Conservation (phyloP, 2,888 invertebrate species). For the Teleogryllus oceanicus region DNA sequence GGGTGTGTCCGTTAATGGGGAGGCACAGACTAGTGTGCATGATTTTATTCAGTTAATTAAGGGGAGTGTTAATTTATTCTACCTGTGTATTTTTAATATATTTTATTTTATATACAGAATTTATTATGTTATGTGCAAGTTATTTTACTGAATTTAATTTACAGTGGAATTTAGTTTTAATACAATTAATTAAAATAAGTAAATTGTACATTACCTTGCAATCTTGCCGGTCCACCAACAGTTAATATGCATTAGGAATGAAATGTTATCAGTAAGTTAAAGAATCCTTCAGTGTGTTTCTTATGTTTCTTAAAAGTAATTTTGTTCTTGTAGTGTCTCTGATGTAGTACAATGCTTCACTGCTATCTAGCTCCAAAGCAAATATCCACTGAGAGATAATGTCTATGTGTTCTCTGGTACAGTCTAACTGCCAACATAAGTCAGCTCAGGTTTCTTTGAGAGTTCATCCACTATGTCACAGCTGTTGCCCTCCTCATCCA, state of each 20-base stretch:
- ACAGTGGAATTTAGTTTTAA: slow-evolving; percentile 1
- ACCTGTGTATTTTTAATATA: neutral
- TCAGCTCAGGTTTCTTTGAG: neutral
- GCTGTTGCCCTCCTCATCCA: slow-evolving; percentile 4
- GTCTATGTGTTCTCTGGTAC: slow-evolving; percentile 11
- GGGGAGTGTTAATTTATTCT: slow-evolving; percentile 6
- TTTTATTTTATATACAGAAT: slow-evolving; percentile 18
- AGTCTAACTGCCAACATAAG: neutral
- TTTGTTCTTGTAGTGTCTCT: slow-evolving; percentile 18
- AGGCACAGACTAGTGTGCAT: neutral
- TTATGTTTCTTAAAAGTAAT: slow-evolving; percentile 18
- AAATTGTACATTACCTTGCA: slow-evolving; percentile 1
- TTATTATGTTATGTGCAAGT: slow-evolving; percentile 1
- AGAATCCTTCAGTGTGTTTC: slow-evolving; percentile 12
- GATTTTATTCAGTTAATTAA: neutral
- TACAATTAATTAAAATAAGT: slow-evolving; percentile 18
- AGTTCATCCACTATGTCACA: neutral
- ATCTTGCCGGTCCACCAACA: slow-evolving; percentile 18
- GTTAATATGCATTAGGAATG: slow-evolving; percentile 18
- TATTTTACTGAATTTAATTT: slow-evolving; percentile 1
- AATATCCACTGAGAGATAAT: slow-evolving; percentile 2
- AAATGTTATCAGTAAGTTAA: slow-evolving; percentile 18
- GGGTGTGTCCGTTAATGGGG: slow-evolving; percentile 10
- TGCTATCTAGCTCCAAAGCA: slow-evolving; percentile 7
- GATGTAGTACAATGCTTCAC: slow-evolving; percentile 3